Evolutionary conservation across 2,797 vertebrate species (phyloP), one percentile per base, ranked within the genome.

Genomic region (Notoglanidium macrostoma): DNA sequence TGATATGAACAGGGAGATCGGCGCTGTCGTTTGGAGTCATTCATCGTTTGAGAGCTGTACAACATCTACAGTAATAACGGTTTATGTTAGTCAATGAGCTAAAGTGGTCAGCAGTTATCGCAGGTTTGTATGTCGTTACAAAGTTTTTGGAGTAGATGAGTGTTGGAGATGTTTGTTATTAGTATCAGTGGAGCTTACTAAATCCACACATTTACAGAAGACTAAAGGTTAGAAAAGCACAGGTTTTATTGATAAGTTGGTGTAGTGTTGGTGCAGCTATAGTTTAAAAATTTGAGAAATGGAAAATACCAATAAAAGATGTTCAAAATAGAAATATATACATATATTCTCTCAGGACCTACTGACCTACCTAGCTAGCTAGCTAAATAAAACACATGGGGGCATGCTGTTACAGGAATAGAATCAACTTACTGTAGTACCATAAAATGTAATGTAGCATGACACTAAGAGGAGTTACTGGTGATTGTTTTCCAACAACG

Each of bases 1-100:
- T 17, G 81, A 78, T 44, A 63, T 32, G 63, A 89, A 84, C 40
- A 72, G 74, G 85, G 51, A 83, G 59, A 88, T n/a, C 78, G 55
- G 85, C 46, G 49, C 59, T 77, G 29, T 84, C 40, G 54, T 3
- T 61, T 83, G 9, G 32, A 79, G 73, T 32, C 29, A 21, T 68
- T 67, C 63, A 32, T 81, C 21, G 9, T 9, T 1, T 63, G 21
- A 44, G 49, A 63, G 67, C 55, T 10, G 26, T 5, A 26, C 68
- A 19, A 23, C 44, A 67, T 32, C 68, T 77, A 23, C 73, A 57
- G 73, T 15, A 68, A 46, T 23, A 26, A 61, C 2, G 10, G 29
- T 7, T 59, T 19, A 23, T 23, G 29, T 35, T n/a, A 3, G 46
- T n/a, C 46, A 51, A 4, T 32, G 8, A 32, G 23, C 35, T 61